Percentiles rank a stretch among this genome's conserved stretches.
These are phyloP conservation scores for Propithecus deckenii DNA, from an alignment of 2,797 vertebrate species.

Conservation along the genomic window DNA sequence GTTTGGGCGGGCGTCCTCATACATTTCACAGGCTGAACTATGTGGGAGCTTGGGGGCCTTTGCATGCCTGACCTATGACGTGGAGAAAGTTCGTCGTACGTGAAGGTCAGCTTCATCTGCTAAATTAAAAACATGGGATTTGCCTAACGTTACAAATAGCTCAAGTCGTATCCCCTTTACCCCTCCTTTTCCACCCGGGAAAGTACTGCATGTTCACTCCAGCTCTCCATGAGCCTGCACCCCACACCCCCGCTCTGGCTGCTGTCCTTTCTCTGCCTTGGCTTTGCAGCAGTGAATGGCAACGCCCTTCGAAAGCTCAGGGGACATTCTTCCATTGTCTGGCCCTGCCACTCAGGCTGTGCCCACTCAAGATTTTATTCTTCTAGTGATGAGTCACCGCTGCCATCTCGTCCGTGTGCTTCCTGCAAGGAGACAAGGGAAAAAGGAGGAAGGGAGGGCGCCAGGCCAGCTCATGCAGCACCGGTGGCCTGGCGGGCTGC, in stretches of 20 bases:
- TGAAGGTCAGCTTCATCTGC: not conserved
- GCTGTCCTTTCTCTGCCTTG: not conserved
- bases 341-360: not conserved
- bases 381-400: slow-evolving; percentile 40
- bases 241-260: accelerated
- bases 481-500: not conserved
- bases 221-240: not conserved
- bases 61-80: not conserved
- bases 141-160: not conserved
- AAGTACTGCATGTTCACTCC: not conserved
- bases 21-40: not conserved
- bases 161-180: accelerated
- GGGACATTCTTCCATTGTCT: not conserved
- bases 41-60: not conserved
- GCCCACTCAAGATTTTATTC: not conserved
- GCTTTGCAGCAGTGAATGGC: not conserved
- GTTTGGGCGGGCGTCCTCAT: no score
- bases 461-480: not conserved
- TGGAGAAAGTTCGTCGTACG: not conserved
- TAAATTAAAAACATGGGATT: not conserved
- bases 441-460: not conserved
- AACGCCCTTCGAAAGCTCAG: not conserved
- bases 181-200: not conserved
- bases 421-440: not conserved
- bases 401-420: not conserved